phyloP scores from a whole-genome alignment of 2,113 vertebrate species.

The Strigops habroptila region DNA sequence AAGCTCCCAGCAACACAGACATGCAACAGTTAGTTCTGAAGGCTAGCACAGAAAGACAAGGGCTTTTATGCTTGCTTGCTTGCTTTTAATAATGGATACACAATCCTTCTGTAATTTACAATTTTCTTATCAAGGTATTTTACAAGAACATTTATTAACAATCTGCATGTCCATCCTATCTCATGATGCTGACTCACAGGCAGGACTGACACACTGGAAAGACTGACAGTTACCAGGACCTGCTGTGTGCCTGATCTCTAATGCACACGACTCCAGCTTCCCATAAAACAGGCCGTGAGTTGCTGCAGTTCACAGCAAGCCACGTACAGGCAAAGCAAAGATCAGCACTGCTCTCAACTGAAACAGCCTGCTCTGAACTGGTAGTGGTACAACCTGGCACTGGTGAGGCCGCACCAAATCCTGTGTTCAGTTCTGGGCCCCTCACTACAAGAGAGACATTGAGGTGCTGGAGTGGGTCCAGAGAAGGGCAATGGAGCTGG shows the following conservation, averaged over 20 bases:
- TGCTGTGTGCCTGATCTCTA: neutral
- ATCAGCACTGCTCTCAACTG: neutral
- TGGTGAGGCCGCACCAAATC: neutral
- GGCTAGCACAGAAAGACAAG: neutral
- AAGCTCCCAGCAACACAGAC: neutral
- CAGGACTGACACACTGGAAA: neutral
- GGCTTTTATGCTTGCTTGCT: neutral
- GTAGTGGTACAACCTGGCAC: neutral
- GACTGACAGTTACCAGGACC: neutral
- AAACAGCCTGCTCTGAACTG: neutral
- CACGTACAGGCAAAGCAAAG: neutral
- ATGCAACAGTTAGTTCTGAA: neutral
- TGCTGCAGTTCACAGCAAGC: neutral
- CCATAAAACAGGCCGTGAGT: neutral
- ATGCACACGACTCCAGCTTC: neutral
- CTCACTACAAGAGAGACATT: neutral
- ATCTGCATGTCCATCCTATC: neutral
- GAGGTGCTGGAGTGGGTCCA: neutral
- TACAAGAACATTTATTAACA: neutral
- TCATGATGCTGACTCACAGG: neutral
- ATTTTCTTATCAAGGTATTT: neutral
- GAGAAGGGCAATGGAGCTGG: neutral
- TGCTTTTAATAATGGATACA: neutral
- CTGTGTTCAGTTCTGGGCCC: neutral
- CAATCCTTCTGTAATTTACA: neutral